Base-by-base conservation (phyloP, 2,113 vertebrate genomes). In the Takifugu bimaculatus region DNA sequence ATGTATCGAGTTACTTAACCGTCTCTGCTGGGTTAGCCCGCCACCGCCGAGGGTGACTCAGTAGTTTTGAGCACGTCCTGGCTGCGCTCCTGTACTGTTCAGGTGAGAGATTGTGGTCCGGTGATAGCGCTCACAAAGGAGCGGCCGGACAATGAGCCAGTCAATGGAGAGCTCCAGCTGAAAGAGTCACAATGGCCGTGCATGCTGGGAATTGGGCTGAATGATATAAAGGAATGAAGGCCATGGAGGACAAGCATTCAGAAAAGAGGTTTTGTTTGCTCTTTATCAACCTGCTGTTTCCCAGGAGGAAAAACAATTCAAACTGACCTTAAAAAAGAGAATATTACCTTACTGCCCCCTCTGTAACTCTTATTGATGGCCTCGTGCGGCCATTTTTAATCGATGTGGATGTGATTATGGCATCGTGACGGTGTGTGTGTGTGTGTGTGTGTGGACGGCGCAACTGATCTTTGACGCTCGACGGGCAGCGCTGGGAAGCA, bases 151-250 rank as follows among this genome's bases (percentile, higher is more conserved):
- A 89, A 89, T 88, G 85, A 85, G 80, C 81, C 81, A 84, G 87
- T 90, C 84, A 87, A 87, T 87, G 86, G 85, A 86, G 82, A 85
- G 87, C 80, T 80, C 76, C 76, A 78, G 81, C 76, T 88, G 81
- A 89, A 89, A 89, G 85, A 74, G 84, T 76, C 82, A 88, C 87
- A 89, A 89, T 86, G 86, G 83, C 80, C 53, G 68, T 79, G 87
- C 89, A 88, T 85, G 88, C 87, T 90, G 89, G 85, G 88, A 89
- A 90, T 88, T 90, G 85, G 87, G 87, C 83, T 81, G 80, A 78
- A 81, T 65, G 77, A 79, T 82, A 88, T 83, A 88, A 88, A 89
- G 85, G 88, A 89, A 85, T 79, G 85, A 84, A 82, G 85, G 84
- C 84, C 84, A 71, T 82, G 84, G 85, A 89, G 86, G 85, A 88